These are phyloP conservation scores for Pollenia griseotomentosa DNA, from an alignment of 2,888 invertebrate species.

Conservation along the genomic window DNA sequence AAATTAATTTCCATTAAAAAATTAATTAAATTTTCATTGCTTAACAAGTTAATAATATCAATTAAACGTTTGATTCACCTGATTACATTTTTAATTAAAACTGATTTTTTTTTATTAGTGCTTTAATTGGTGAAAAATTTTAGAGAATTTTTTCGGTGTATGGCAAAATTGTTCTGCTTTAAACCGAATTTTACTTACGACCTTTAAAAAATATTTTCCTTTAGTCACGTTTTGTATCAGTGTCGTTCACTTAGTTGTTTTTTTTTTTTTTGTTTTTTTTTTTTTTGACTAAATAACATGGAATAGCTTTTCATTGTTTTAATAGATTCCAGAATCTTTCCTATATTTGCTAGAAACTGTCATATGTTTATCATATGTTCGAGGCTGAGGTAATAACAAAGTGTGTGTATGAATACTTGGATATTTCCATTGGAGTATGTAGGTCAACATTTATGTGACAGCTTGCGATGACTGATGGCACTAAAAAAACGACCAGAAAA, in stretches of 20 bases:
- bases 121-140: no score
- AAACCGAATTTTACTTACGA: no score
- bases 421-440: slow-evolving; percentile 47
- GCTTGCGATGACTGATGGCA: slow-evolving; percentile 66
- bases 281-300: neutral
- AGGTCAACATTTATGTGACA: slow-evolving; percentile 70
- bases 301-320: neutral
- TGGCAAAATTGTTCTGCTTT: no score
- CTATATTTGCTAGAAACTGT: neutral
- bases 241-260: neutral
- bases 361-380: slow-evolving; percentile 14
- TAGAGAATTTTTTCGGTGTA: no score
- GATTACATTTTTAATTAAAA: no score
- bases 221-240: neutral
- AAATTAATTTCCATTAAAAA: no score
- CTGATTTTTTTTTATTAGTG: no score
- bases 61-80: no score
- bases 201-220: neutral
- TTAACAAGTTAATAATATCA: no score
- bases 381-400: neutral
- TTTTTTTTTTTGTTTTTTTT: neutral
- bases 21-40: no score
- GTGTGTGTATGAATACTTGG: neutral
- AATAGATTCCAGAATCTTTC: neutral
- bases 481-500: neutral